These are phyloP conservation scores for Myiopsitta monachus DNA, from an alignment of 2,113 vertebrate genomes.

Conservation along the genomic window DNA sequence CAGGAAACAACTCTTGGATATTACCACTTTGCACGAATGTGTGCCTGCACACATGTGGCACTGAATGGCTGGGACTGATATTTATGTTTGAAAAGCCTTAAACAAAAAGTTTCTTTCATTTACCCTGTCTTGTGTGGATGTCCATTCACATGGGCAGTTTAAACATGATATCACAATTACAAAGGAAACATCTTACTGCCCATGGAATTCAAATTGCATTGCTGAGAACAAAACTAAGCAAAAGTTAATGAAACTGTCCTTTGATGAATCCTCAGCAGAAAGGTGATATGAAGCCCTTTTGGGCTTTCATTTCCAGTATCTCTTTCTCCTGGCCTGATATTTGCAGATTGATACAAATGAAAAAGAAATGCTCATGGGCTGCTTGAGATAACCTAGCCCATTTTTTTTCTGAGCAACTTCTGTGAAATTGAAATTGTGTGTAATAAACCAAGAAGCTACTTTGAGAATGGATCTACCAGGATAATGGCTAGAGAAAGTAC, in stretches of 20 bases:
- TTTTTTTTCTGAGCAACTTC: not conserved
- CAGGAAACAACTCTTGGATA: not conserved
- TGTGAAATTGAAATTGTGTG: not conserved
- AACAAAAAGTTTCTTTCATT: not conserved
- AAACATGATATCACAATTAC: not conserved
- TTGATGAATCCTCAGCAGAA: not conserved
- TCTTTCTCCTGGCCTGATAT: not conserved
- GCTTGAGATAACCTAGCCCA: not conserved
- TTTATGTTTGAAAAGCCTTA: not conserved
- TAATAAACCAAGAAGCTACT: not conserved
- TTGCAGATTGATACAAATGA: not conserved
- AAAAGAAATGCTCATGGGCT: not conserved
- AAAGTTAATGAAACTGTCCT: not conserved
- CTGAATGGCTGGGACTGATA: not conserved
- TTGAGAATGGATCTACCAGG: not conserved
- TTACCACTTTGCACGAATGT: not conserved
- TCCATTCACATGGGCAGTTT: not conserved
- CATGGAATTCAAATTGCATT: not conserved
- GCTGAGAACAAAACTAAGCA: not conserved
- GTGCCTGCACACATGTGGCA: accelerated
- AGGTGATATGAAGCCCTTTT: not conserved
- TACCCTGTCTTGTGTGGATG: not conserved
- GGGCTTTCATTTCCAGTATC: not conserved
- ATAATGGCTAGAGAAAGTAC: not conserved
- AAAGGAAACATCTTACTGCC: not conserved